A percentile compares a stretch with the other conserved stretches of the same genome.
Conservation (phyloP, 2,888 invertebrate genomes). For the Dynastes maya region DNA sequence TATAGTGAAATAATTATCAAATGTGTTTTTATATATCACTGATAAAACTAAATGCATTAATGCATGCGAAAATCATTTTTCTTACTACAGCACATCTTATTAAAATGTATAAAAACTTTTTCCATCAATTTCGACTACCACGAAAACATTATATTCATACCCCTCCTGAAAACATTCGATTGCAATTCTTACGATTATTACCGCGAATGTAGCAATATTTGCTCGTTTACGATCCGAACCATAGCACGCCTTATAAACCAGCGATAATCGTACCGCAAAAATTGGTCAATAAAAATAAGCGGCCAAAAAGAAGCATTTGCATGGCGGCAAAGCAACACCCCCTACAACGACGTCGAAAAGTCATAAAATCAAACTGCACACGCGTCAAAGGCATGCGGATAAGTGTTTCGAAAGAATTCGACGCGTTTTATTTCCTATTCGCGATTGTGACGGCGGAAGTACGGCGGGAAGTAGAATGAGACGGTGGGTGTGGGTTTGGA, state of each 20-base stretch:
- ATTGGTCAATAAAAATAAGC: constrained; percentile 39
- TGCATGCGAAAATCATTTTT: no score
- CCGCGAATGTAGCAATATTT: constrained; percentile 5
- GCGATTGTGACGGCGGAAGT: constrained; percentile 44
- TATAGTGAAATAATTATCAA: no score
- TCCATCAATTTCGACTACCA: background rate
- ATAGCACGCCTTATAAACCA: constrained; percentile 23
- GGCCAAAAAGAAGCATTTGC: background rate
- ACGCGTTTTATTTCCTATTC: constrained; percentile 50
- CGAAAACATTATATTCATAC: background rate
- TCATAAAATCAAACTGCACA: constrained; percentile 58
- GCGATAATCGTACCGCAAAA: constrained; percentile 26
- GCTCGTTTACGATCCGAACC: constrained; percentile 8
- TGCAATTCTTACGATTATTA: constrained; percentile 14
- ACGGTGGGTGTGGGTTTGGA: constrained; percentile 53
- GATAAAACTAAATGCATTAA: no score
- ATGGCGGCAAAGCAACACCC: background rate
- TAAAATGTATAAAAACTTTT: background rate
- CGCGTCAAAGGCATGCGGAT: constrained; percentile 46
- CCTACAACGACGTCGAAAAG: constrained; percentile 35
- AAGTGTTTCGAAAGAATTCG: constrained; percentile 51
- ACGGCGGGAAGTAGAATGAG: constrained; percentile 51
- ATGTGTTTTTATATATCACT: no score
- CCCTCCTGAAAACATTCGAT: background rate
- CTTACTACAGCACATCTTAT: no score